Percentiles rank a stretch among this genome's conserved stretches.
These are phyloP conservation scores for Abrostola tripartita DNA, from an alignment of 2,888 invertebrate species.

Conservation along the genomic window DNA sequence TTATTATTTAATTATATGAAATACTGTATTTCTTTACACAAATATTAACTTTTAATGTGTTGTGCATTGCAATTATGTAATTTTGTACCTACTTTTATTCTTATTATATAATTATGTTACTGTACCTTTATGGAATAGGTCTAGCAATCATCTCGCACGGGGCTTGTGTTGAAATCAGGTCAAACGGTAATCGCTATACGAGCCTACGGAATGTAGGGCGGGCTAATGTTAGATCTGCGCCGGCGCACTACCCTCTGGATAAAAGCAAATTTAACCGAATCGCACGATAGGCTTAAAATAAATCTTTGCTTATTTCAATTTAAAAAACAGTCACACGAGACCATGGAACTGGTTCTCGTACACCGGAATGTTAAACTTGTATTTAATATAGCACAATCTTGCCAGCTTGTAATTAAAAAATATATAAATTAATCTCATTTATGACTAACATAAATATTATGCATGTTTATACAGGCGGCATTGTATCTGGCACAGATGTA, in stretches of 20 bases:
- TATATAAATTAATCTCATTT: neutral
- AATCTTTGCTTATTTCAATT: constrained; percentile 53
- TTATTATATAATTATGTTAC: constrained; percentile 1
- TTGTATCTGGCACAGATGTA: neutral
- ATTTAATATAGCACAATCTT: too few relatives aligned
- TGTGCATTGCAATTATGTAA: too few relatives aligned
- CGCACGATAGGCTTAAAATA: constrained; percentile 57
- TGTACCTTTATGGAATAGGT: constrained; percentile 22
- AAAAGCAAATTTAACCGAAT: constrained; percentile 67
- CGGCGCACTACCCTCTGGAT: constrained; percentile 73
- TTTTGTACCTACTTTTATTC: neutral
- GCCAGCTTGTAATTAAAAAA: too few relatives aligned
- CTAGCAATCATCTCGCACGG: constrained; percentile 57
- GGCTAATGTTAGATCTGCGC: constrained; percentile 82
- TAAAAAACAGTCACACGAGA: constrained; percentile 8
- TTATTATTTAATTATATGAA: too few relatives aligned
- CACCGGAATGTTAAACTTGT: too few relatives aligned
- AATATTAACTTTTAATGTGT: too few relatives aligned
- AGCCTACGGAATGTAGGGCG: constrained; percentile 82
- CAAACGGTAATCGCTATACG: constrained; percentile 74
- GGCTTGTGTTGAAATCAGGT: constrained; percentile 78
- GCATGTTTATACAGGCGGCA: neutral
- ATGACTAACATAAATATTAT: neutral
- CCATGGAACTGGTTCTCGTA: too few relatives aligned
- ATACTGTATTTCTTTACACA: too few relatives aligned